Evolutionary conservation across 1,140 invertebrate genomes (phyloP), one percentile per base, ranked within the genome.

Genomic region (Drosophila eugracilis): DNA sequence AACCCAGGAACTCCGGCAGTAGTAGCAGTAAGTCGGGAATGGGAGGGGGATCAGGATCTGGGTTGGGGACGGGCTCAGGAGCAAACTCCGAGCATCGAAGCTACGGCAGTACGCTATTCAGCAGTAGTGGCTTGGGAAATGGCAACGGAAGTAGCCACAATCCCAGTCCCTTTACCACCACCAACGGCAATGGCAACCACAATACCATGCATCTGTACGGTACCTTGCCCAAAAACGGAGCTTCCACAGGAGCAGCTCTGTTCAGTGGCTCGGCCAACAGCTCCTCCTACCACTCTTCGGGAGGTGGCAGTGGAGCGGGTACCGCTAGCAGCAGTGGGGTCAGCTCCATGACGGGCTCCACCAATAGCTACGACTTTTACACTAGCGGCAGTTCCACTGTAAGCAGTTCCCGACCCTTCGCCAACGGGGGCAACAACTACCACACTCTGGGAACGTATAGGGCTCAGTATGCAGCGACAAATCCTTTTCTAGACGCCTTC

Each of bases 381-480:
- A 81, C 70, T 12, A 75, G 77, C 50, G 54, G 58, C 55, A 71
- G 77, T 21, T 63, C 76, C 19, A 26, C 21, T 22, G 54, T 37
- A 39, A 74, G 78, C 26, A 72, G 71, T n/a, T 58, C 79, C 21
- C 71, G 85, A 2, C 85, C 89, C 9, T 79, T 84, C 30, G 74
- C 80, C 45, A 88, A 85, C 39, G 83, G 83, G 12, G 84, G 80
- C 30, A 91, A 91, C 36, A 91, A 91, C 63, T 91, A 92, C 37
- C 90, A 92, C 36, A 92, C 91, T 0, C 52, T 91, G 49, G 91
- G 91, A 45, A 90, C 90, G 1, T 92, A 92, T 55, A 65, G 91
- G 42, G 85, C 91, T 5, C 91, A 92, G 55, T 92, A 92, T 67
- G 89, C 91, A 14, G 89, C 91, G 28, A 92, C 91, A 10, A 92